Evolutionary conservation across 1,140 invertebrate species (phyloP).

Genomic region (Drosophila bipectinata): DNA sequence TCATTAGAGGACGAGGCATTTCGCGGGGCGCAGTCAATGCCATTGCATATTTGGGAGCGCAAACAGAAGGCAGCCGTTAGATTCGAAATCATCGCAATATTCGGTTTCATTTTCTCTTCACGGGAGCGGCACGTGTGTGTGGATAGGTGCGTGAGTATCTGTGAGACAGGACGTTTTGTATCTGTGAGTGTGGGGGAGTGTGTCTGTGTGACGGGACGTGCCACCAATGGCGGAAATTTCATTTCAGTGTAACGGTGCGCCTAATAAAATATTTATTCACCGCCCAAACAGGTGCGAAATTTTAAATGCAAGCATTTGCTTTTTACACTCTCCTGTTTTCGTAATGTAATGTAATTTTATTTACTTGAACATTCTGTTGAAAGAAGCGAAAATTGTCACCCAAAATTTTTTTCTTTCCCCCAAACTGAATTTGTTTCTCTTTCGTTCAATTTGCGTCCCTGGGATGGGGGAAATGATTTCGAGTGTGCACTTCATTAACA

Average conservation of each 20-base stretch:
- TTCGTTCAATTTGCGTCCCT: conserved; percentile 42
- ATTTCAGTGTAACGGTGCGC: conserved; percentile 36
- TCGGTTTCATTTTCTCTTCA: conserved; percentile 57
- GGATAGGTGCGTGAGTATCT: conserved; percentile 1
- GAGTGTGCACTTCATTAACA: conserved; percentile 53
- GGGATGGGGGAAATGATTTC: conserved; percentile 30
- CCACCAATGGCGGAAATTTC: conserved; percentile 37
- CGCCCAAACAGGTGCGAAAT: conserved; percentile 63
- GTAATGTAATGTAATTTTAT: conserved; percentile 59
- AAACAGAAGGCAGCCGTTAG: conserved; percentile 41
- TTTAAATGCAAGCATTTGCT: conserved; percentile 60
- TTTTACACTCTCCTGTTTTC: conserved; percentile 49
- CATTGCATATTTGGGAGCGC: conserved; percentile 43
- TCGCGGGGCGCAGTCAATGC: conserved; percentile 36
- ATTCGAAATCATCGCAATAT: conserved; percentile 48
- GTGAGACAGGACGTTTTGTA: conserved; percentile 1
- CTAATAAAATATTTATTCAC: conserved; percentile 73
- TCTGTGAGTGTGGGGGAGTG: background rate
- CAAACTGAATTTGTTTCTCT: conserved; percentile 26
- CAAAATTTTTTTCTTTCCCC: background rate
- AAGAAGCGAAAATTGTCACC: conserved; percentile 30
- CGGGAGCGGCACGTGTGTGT: background rate
- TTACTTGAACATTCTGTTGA: conserved; percentile 54
- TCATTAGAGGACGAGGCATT: conserved; percentile 66
- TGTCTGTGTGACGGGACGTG: conserved; percentile 19